Conservation (phyloP, 2,113 vertebrate genomes). For the Serilophus lunatus region DNA sequence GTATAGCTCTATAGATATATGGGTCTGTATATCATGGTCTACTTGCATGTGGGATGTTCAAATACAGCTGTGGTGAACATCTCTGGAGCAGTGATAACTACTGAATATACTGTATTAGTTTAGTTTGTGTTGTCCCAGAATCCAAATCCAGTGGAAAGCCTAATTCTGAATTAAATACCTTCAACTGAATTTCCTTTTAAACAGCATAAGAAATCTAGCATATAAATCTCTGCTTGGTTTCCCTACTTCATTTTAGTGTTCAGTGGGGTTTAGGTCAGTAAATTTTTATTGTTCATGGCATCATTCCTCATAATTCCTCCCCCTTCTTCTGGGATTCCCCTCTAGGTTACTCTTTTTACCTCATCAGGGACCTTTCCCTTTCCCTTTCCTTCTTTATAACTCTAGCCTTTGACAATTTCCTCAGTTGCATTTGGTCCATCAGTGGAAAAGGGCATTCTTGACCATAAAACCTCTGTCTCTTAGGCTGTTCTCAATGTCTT, state of each 20-base stretch:
- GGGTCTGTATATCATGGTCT: background rate
- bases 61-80: background rate
- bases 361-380: background rate
- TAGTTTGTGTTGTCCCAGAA: background rate
- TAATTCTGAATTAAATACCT: background rate
- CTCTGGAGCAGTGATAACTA: background rate
- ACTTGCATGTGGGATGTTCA: background rate
- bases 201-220: background rate
- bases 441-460: background rate
- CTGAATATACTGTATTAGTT: background rate
- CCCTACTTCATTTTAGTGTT: background rate
- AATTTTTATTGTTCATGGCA: background rate
- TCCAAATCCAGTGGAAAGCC: background rate
- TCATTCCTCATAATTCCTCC: background rate
- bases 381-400: no score
- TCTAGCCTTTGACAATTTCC: background rate
- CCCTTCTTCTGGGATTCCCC: background rate
- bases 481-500: background rate
- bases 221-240: background rate
- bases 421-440: background rate
- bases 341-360: background rate
- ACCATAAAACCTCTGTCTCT: background rate
- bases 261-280: background rate
- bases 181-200: background rate
- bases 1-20: background rate